A percentile compares a stretch with the other conserved stretches of the same genome.
phyloP scores from a whole-genome alignment of 2,888 invertebrate genomes.

The Drosophila gaucha region DNA sequence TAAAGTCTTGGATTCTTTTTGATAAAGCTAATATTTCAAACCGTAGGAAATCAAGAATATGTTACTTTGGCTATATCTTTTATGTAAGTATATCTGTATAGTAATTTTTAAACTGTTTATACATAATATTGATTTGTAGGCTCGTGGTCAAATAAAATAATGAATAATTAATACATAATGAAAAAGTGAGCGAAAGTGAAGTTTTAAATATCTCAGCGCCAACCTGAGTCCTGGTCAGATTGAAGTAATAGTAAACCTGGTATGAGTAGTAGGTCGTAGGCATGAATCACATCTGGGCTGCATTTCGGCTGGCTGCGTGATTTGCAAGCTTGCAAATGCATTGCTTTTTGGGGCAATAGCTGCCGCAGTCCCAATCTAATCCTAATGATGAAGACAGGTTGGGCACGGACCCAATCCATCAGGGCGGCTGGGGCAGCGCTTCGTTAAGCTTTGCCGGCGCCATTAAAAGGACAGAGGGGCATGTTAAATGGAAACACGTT shows the following conservation, averaged over 20 bases:
- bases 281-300: conserved; percentile 1
- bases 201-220: neutral
- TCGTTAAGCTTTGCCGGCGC: conserved; percentile 18
- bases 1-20: too few relatives aligned
- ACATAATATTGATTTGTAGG: too few relatives aligned
- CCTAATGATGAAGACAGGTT: conserved; percentile 19
- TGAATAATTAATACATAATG: neutral
- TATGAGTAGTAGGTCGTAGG: neutral
- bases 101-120: too few relatives aligned
- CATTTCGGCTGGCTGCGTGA: conserved; percentile 2
- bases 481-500: conserved; percentile 10
- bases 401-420: neutral
- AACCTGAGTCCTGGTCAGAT: neutral
- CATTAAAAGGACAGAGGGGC: conserved; percentile 23
- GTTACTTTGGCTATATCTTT: too few relatives aligned
- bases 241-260: neutral
- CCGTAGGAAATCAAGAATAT: too few relatives aligned
- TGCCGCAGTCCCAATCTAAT: neutral
- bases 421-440: neutral
- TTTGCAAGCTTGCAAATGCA: conserved; percentile 11
- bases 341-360: conserved; percentile 3
- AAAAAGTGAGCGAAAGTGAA: neutral
- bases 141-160: neutral
- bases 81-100: too few relatives aligned
- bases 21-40: too few relatives aligned